Evolutionary conservation across 2,797 vertebrate genomes (phyloP), one percentile per base, ranked within the genome.

Genomic region (Cyclura pinguis): DNA sequence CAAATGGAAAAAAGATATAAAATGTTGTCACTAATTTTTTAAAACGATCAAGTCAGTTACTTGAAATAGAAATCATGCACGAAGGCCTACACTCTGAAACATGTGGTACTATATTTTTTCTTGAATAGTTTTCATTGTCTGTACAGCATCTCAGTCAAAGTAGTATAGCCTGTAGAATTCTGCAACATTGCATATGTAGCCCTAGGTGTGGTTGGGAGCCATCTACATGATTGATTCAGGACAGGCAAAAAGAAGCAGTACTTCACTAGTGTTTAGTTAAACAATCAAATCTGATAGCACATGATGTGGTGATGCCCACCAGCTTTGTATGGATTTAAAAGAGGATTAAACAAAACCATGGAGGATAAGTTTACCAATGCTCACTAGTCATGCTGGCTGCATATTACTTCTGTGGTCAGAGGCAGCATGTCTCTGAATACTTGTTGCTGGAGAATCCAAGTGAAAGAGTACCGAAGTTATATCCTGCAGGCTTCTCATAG

Each of bases 61-160:
- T 24, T 80, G 50, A 29, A 88, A 73, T 82, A n/a, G 18, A n/a
- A 57, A 18, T 32, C 1, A 7, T 42, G 14, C 1, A 82, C 13
- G n/a, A 78, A 78, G 42, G 3, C 27, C 20, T 74, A 42, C 47
- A 2, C 9, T 57, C 20, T 81, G 67, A 69, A 59, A 29, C n/a
- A 29, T 59, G 18, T 35, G 57, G n/a, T 29, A 73, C 47, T 85
- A 50, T 85, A 57, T 59, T 27, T 3, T 76, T 59, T 38, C 20
- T 35, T 57, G 47, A 72, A 14, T 82, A 38, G 8, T 59, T 82
- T 88, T 69, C 12, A 80, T 22, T 35, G 85, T 84, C 32, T 78
- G 69, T 0, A 3, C 62, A 86, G 85, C 52, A 76, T 27, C 80
- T 93, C 52, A 74, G 89, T 47, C 22, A 86, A 55, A 35, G 83